phyloP scores from a whole-genome alignment of 2,888 invertebrate species.

The Glaucopsyche alexis region DNA sequence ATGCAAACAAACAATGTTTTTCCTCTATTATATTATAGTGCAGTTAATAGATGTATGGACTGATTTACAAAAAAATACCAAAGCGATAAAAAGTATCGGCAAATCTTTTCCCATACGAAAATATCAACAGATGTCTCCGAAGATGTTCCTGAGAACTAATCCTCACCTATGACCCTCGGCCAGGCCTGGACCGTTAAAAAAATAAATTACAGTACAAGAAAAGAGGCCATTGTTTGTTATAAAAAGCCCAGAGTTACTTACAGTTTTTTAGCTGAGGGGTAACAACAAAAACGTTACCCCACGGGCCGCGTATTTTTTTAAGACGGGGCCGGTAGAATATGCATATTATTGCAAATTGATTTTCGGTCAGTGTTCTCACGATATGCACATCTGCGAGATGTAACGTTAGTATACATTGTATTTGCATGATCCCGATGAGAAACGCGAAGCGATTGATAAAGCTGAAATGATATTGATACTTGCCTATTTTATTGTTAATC shows the following conservation, averaged over 20 bases:
- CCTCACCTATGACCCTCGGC: slow-evolving; percentile 77
- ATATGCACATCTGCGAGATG: slow-evolving; percentile 39
- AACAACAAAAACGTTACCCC: slow-evolving; percentile 60
- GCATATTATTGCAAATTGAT: slow-evolving; percentile 67
- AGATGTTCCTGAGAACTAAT: slow-evolving; percentile 68
- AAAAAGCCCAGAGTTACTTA: slow-evolving; percentile 69
- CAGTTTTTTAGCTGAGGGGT: slow-evolving; percentile 66
- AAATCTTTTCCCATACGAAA: background rate
- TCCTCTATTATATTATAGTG: too few relatives aligned
- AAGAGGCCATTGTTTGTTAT: slow-evolving; percentile 64
- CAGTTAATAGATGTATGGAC: too few relatives aligned
- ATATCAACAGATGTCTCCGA: slow-evolving; percentile 35
- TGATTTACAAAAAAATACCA: background rate
- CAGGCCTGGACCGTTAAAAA: slow-evolving; percentile 68
- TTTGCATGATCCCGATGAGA: slow-evolving; percentile 9
- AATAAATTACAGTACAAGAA: slow-evolving; percentile 66
- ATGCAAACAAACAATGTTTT: too few relatives aligned
- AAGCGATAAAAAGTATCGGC: background rate
- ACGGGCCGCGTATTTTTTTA: slow-evolving; percentile 60
- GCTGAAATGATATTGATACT: too few relatives aligned
- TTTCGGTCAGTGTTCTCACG: slow-evolving; percentile 71
- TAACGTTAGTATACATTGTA: background rate
- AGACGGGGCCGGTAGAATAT: slow-evolving; percentile 60
- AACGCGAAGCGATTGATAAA: background rate
- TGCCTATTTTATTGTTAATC: too few relatives aligned